Percentiles rank a stretch among this genome's conserved stretches.
Evolutionary conservation across 1,140 invertebrate species (phyloP).

Genomic region (Laupala kohalensis): DNA sequence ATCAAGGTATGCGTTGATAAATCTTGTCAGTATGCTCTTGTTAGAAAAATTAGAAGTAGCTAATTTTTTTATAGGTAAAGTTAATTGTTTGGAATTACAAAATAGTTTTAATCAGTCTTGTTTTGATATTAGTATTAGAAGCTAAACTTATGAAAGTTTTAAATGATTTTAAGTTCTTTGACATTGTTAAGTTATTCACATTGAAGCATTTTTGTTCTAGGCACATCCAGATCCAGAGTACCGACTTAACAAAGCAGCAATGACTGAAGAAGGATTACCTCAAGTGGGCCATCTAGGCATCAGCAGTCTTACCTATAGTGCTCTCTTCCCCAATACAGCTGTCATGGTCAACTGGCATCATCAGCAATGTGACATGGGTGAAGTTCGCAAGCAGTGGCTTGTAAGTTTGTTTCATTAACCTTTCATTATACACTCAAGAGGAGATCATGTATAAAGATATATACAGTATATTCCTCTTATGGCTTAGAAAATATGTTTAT

Average conservation of each 20-base stretch:
- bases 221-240: slow-evolving; percentile 72
- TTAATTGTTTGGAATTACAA: too few relatives aligned
- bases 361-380: slow-evolving; percentile 52
- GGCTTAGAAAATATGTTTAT: too few relatives aligned
- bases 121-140: not conserved
- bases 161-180: not conserved
- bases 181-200: not conserved
- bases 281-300: slow-evolving; percentile 37
- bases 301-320: slow-evolving; percentile 57
- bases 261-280: slow-evolving; percentile 48
- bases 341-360: slow-evolving; percentile 94
- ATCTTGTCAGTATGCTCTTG: too few relatives aligned
- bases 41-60: too few relatives aligned
- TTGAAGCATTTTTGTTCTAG: slow-evolving; percentile 24
- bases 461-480: too few relatives aligned
- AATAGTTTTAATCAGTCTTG: not conserved
- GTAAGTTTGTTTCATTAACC: slow-evolving; percentile 22
- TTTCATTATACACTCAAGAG: not conserved
- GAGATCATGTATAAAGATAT: too few relatives aligned
- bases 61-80: too few relatives aligned
- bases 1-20: slow-evolving; percentile 59
- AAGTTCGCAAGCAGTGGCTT: slow-evolving; percentile 65
- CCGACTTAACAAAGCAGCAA: slow-evolving; percentile 73
- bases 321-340: slow-evolving; percentile 69
- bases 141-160: not conserved